These are phyloP conservation scores for Amphipoea oculea DNA, from an alignment of 2,888 invertebrate species.

Conservation along the genomic window DNA sequence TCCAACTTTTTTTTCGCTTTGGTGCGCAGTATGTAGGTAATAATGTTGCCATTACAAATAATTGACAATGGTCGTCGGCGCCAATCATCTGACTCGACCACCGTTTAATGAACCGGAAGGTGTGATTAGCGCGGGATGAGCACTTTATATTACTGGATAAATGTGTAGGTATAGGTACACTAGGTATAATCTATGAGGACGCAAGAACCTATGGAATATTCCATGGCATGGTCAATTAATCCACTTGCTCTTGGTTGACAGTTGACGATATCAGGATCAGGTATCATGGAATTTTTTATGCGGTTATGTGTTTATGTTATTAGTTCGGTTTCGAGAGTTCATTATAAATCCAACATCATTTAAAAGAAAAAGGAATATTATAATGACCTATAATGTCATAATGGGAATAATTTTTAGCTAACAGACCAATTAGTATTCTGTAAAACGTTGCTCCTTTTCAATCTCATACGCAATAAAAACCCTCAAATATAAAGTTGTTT, in stretches of 20 bases:
- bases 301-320: background rate
- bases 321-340: background rate
- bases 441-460: background rate
- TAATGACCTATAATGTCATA: background rate
- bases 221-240: conserved; percentile 29
- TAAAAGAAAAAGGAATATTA: background rate
- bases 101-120: conserved; percentile 81
- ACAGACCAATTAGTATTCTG: background rate
- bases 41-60: conserved; percentile 51
- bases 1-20: background rate
- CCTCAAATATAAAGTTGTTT: background rate
- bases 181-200: conserved; percentile 17
- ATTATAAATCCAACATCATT: background rate
- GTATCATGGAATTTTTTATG: background rate
- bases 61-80: conserved; percentile 45
- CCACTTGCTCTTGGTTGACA: conserved; percentile 15
- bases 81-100: conserved; percentile 65
- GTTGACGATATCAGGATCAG: conserved; percentile 14
- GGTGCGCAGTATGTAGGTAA: conserved; percentile 6
- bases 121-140: conserved; percentile 75
- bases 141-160: conserved; percentile 60
- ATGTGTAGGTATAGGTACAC: conserved; percentile 26
- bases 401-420: background rate
- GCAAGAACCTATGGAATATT: conserved; percentile 28
- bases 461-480: background rate